Evolutionary conservation across 1,140 invertebrate genomes (phyloP).

Genomic region (Drosophila mauritiana): DNA sequence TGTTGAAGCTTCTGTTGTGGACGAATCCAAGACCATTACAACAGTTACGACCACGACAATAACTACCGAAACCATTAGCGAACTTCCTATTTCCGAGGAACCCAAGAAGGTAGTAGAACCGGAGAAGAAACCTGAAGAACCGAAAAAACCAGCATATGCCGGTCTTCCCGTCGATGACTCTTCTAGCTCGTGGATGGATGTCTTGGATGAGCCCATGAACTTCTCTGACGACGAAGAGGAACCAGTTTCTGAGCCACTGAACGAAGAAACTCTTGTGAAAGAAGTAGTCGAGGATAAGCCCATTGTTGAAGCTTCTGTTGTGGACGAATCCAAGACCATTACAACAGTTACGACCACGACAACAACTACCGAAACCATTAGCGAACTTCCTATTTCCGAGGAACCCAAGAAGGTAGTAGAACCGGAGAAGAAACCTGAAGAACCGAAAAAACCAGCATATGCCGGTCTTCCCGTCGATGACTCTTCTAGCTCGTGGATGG

Average conservation of each 20-base stretch:
- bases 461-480: too few species aligned
- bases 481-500: too few species aligned
- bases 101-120: not conserved
- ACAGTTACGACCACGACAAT: conserved; percentile 20
- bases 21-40: conserved; percentile 6
- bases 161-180: conserved; percentile 82
- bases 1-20: conserved; percentile 4
- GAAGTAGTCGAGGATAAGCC: not conserved
- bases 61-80: conserved; percentile 13
- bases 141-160: conserved; percentile 69
- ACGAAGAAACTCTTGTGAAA: not conserved
- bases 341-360: too few species aligned
- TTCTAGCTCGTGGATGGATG: conserved; percentile 85
- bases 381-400: too few species aligned
- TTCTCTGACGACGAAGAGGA: conserved; percentile 83
- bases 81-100: conserved; percentile 7
- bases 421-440: too few species aligned
- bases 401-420: too few species aligned
- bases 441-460: too few species aligned
- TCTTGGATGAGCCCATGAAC: conserved; percentile 85
- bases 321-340: too few species aligned
- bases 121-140: conserved; percentile 22
- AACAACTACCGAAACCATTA: too few species aligned
- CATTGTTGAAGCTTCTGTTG: conserved; percentile 2
- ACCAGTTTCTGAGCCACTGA: conserved; percentile 7